phyloP scores from a whole-genome alignment of 2,113 vertebrate species.

The Cochlearius cochlearius region DNA sequence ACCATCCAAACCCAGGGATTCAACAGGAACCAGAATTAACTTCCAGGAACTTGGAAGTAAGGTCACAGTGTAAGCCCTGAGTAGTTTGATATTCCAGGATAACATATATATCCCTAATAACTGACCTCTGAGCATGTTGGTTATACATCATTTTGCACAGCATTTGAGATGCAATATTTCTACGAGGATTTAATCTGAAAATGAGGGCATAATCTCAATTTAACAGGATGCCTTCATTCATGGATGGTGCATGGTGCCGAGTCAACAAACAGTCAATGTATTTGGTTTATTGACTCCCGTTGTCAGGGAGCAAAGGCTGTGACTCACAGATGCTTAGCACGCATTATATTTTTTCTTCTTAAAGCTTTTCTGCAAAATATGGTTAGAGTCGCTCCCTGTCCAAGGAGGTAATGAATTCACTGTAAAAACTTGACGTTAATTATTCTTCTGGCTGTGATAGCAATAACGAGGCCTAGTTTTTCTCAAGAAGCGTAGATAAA shows the following conservation, averaged over 20 bases:
- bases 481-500: not conserved
- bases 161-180: not conserved
- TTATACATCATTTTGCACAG: not conserved
- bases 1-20: not conserved
- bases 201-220: not conserved
- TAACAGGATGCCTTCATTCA: not conserved
- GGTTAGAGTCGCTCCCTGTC: not conserved
- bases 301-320: not conserved
- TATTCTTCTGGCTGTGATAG: not conserved
- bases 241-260: fast-evolving
- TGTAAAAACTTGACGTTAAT: not conserved
- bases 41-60: not conserved
- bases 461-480: not conserved
- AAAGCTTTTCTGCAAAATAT: not conserved
- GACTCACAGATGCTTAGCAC: not conserved
- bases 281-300: constrained; percentile 3
- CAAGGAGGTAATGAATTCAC: not conserved
- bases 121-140: not conserved
- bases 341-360: not conserved
- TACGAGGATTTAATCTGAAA: not conserved
- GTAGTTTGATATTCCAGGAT: not conserved
- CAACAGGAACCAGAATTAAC: not conserved
- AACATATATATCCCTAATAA: not conserved
- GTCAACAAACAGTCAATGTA: not conserved
- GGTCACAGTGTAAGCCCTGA: not conserved